Conservation (phyloP, 2,888 invertebrate species). For the Tholera decimalis region DNA sequence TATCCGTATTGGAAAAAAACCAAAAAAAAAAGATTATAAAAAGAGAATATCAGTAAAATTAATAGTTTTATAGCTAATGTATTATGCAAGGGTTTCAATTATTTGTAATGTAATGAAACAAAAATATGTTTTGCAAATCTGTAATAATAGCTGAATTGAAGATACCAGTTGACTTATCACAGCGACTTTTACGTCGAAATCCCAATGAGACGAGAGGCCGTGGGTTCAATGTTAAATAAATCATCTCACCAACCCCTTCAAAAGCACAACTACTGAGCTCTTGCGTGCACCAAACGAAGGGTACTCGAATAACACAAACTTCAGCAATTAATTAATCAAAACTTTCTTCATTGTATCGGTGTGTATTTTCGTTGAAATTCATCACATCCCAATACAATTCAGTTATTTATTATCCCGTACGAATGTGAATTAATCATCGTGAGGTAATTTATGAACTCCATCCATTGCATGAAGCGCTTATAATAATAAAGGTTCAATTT, state of each 20-base stretch:
- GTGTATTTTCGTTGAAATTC: constrained; percentile 52
- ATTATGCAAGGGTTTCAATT: too few relatives aligned
- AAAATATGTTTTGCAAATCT: too few relatives aligned
- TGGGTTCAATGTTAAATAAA: background rate
- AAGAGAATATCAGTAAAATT: too few relatives aligned
- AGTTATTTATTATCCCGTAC: constrained; percentile 60
- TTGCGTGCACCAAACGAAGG: background rate
- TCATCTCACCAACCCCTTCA: background rate
- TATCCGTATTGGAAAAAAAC: too few relatives aligned
- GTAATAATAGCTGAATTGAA: background rate
- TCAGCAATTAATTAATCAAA: constrained; percentile 48
- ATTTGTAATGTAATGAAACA: too few relatives aligned
- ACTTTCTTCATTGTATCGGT: constrained; percentile 19
- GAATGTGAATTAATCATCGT: constrained; percentile 58
- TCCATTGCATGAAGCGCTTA: constrained; percentile 51
- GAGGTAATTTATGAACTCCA: constrained; percentile 60
- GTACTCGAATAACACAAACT: constrained; percentile 28
- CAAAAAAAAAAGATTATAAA: too few relatives aligned
- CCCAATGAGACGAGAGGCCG: background rate
- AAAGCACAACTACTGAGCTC: constrained; percentile 10
- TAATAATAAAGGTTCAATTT: constrained; percentile 39
- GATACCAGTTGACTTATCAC: background rate
- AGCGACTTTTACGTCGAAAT: background rate
- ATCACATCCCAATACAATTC: constrained; percentile 46
- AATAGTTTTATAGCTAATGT: too few relatives aligned